Base-by-base conservation (phyloP, 2,888 invertebrate genomes). In the Cephus nigrinus region DNA sequence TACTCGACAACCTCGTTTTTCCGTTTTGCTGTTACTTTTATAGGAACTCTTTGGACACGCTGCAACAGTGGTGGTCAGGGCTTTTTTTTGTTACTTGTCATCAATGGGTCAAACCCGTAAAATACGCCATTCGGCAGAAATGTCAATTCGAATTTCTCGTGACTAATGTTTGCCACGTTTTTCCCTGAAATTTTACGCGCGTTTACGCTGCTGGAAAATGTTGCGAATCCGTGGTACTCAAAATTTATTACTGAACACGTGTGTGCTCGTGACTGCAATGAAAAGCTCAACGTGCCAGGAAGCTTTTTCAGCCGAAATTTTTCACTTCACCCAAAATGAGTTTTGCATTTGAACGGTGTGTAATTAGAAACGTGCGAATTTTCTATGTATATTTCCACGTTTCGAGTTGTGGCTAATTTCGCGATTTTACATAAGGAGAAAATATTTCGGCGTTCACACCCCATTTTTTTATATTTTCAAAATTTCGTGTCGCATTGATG, bases 281-380 rank as follows among this genome's bases (percentile, higher is more conserved):
- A 55, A 55, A 55, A 55, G 55, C 55, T 55, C 55, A 55, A 55
- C 71, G 71, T 33, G 31, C 4, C 32, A 4, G 32, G 71, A 11
- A 3, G 71, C 71, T 31, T 71, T 33, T 33, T 31, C 32, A 33
- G 34, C 32, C 31, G 1, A 32, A 33, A 71, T 15, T 23, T 71
- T 33, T 71, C 31, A 55, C 9, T 55, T 23, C 55, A 23, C 9
- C 2, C 55, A 55, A 55, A 55, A 23, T 55, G 23, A 55, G 23
- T 40, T 72, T 36, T 12, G 35, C 80, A 81, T 83, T 84, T 81
- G 79, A 83, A 82, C 78, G 34, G 75, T 55, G 55, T 69, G 77
- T 80, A 80, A 85, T 84, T 83, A 83, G 78, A 80, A 76, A 33
- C 9, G 23, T 55, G 55, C 55, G 15, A 23, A 55, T 23, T 55